Evolutionary conservation across 2,888 invertebrate genomes (phyloP).

Genomic region (Rhyacophila evoluta): DNA sequence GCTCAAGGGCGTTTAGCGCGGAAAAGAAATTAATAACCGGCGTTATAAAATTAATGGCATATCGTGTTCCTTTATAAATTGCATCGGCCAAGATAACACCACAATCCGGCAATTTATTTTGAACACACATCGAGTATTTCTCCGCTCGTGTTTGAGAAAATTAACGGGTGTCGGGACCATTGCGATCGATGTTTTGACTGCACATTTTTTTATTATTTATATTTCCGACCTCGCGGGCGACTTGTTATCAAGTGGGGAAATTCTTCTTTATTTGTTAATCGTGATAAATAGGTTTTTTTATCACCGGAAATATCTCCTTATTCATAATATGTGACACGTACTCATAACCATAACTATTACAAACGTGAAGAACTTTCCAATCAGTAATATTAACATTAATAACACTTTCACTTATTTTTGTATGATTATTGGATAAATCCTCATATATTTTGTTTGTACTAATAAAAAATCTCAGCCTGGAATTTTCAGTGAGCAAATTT

Average conservation of each 20-base stretch:
- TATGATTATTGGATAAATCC: no score
- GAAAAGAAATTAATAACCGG: slow-evolving; percentile 5
- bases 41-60: slow-evolving; percentile 1
- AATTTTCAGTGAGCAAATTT: no score
- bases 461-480: no score
- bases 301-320: background rate
- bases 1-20: slow-evolving; percentile 19
- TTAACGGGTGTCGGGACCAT: background rate
- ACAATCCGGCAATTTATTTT: background rate
- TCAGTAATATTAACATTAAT: no score
- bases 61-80: slow-evolving; percentile 22
- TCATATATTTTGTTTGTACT: no score
- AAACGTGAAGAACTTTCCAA: no score
- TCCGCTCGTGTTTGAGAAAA: background rate
- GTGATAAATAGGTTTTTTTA: background rate
- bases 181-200: background rate
- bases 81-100: slow-evolving; percentile 1
- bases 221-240: background rate
- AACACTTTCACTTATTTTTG: no score
- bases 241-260: background rate
- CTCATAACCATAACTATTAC: no score
- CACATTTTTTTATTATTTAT: background rate
- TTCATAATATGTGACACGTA: no score
- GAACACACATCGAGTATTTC: slow-evolving; percentile 6
- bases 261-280: background rate